Conservation (phyloP, 2,888 invertebrate genomes). For the Synergus umbraculus region DNA sequence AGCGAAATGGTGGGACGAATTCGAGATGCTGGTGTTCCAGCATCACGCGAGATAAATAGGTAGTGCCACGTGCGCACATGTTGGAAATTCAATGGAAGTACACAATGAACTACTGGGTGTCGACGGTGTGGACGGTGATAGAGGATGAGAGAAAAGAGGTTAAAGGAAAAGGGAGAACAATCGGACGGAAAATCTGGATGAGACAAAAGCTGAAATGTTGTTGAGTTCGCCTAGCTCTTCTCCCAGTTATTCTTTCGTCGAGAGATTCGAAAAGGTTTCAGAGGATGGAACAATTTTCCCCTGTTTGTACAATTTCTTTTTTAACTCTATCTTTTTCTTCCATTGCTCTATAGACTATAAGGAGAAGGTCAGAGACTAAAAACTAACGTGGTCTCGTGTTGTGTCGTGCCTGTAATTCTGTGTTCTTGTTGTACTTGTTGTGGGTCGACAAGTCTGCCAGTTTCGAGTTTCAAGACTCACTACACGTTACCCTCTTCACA, state of each 20-base stretch:
- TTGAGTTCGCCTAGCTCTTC: neutral
- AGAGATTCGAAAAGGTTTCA: constrained; percentile 9
- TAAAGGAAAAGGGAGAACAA: constrained; percentile 36
- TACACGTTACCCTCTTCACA: constrained; percentile 20
- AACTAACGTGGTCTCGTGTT: constrained; percentile 23
- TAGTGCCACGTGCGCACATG: constrained; percentile 32
- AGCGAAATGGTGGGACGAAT: constrained; percentile 25
- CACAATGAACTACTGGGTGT: constrained; percentile 34
- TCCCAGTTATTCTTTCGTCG: constrained; percentile 10
- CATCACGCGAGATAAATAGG: constrained; percentile 34
- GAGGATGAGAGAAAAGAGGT: constrained; percentile 37
- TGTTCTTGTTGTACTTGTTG: constrained; percentile 54
- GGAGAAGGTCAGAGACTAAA: neutral
- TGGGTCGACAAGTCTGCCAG: constrained; percentile 52
- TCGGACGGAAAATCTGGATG: constrained; percentile 40
- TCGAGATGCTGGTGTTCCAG: constrained; percentile 23
- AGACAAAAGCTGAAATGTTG: constrained; percentile 33
- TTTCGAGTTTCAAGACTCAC: constrained; percentile 57
- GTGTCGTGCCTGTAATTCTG: constrained; percentile 9
- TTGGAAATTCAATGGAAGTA: constrained; percentile 29
- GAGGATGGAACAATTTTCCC: neutral
- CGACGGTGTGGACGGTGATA: constrained; percentile 25
- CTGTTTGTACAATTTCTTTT: neutral
- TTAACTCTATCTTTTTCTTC: neutral
- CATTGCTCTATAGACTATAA: neutral